Conservation (phyloP, 2,113 vertebrate genomes). For the Laticauda colubrina region DNA sequence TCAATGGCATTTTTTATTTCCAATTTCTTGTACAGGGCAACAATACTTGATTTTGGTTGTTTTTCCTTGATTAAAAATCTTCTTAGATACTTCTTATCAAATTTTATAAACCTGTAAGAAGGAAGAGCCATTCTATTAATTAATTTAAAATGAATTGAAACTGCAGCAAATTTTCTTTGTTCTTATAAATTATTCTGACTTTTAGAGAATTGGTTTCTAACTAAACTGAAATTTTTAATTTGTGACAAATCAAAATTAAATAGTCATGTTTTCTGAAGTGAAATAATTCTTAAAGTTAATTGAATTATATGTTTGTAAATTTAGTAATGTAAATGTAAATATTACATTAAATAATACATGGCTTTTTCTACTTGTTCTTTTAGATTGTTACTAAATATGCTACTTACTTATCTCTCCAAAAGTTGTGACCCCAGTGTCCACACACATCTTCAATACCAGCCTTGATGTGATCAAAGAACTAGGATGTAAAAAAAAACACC, state of each 20-base stretch:
- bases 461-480: slow-evolving; percentile 94
- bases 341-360: neutral
- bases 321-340: neutral
- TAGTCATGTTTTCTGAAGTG: neutral
- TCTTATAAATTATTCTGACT: neutral
- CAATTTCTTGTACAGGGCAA: slow-evolving; percentile 92
- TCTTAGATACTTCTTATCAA: slow-evolving; percentile 86
- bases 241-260: neutral
- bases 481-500: slow-evolving; percentile 47
- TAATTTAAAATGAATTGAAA: neutral
- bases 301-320: neutral
- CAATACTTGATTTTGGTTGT: slow-evolving; percentile 87
- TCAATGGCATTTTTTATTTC: slow-evolving; percentile 93
- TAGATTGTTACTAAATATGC: neutral
- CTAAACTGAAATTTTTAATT: neutral
- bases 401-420: slow-evolving; percentile 97
- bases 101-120: slow-evolving; percentile 84
- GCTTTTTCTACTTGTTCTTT: neutral
- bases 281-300: neutral
- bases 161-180: neutral
- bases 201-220: neutral
- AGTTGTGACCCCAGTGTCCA: slow-evolving; percentile 96
- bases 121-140: neutral
- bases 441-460: slow-evolving; percentile 95
- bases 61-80: slow-evolving; percentile 85